phyloP scores from a whole-genome alignment of 2,888 invertebrate species.

The Plagodis pulveraria region DNA sequence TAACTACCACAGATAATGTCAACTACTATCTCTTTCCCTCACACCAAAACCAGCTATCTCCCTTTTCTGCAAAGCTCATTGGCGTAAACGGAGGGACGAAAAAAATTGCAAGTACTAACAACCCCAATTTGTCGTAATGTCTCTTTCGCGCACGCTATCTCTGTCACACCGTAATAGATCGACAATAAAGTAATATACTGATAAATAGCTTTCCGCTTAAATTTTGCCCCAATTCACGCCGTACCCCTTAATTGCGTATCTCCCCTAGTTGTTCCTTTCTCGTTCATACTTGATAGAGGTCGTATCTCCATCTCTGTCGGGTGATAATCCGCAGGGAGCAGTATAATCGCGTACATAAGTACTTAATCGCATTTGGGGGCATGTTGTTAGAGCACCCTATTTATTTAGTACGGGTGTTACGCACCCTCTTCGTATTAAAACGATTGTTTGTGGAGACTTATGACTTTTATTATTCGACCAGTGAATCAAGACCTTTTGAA shows the following conservation, averaged over 20 bases:
- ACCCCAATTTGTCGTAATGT: slow-evolving; percentile 65
- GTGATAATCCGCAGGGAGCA: slow-evolving; percentile 63
- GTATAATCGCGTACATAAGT: slow-evolving; percentile 81
- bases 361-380: slow-evolving; percentile 81
- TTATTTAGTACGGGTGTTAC: slow-evolving; percentile 73
- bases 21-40: slow-evolving; percentile 45
- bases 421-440: slow-evolving; percentile 69
- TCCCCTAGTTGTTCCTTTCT: slow-evolving; percentile 61
- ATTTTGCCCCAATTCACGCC: slow-evolving; percentile 80
- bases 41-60: slow-evolving; percentile 12
- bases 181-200: slow-evolving; percentile 83
- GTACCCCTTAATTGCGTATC: slow-evolving; percentile 78
- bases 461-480: slow-evolving; percentile 65
- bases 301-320: slow-evolving; percentile 49
- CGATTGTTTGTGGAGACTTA: slow-evolving; percentile 76
- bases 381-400: slow-evolving; percentile 70
- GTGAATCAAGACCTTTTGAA: slow-evolving; percentile 47
- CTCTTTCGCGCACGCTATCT: slow-evolving; percentile 36
- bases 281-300: slow-evolving; percentile 40
- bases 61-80: slow-evolving; percentile 20
- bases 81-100: slow-evolving; percentile 39
- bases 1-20: slow-evolving; percentile 13
- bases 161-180: slow-evolving; percentile 71
- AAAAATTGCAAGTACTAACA: slow-evolving; percentile 61
- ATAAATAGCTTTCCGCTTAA: slow-evolving; percentile 82